Percentiles rank a stretch among this genome's conserved stretches.
Conservation (phyloP, 1,140 invertebrate genomes). For the Drosophila dunni region DNA sequence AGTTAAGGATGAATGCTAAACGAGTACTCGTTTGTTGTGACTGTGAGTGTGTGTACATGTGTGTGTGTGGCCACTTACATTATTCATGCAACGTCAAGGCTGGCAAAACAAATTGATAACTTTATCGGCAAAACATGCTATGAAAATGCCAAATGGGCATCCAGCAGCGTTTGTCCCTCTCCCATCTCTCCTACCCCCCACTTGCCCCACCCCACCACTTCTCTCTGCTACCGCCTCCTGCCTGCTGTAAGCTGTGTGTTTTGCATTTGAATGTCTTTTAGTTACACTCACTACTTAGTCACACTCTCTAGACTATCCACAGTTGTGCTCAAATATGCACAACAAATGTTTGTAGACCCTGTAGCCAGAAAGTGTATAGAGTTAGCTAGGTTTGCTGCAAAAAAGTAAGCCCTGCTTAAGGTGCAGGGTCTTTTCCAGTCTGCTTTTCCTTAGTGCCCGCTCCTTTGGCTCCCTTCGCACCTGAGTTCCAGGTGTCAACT, state of each 20-base stretch:
- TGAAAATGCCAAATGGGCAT: constrained; percentile 72
- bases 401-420: too few relatives aligned
- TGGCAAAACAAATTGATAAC: constrained; percentile 81
- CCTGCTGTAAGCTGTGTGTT: constrained; percentile 52
- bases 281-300: not conserved
- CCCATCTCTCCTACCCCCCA: constrained; percentile 23
- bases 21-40: constrained; percentile 5
- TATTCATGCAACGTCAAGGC: constrained; percentile 81
- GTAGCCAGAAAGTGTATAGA: too few relatives aligned
- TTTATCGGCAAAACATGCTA: constrained; percentile 83
- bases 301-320: constrained; percentile 1
- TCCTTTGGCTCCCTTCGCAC: not conserved
- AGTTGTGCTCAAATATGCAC: constrained; percentile 57
- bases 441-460: constrained; percentile 1
- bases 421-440: too few relatives aligned
- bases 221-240: not conserved
- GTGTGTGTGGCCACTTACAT: constrained; percentile 72
- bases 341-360: constrained; percentile 16
- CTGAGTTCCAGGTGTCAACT: constrained; percentile 70
- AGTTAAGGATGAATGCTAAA: constrained; percentile 24
- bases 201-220: constrained; percentile 33
- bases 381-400: too few relatives aligned
- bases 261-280: constrained; percentile 66
- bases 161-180: constrained; percentile 6
- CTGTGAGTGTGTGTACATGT: constrained; percentile 1